These are phyloP conservation scores for Thymelicus sylvestris DNA, from an alignment of 2,888 invertebrate species.

Conservation along the genomic window DNA sequence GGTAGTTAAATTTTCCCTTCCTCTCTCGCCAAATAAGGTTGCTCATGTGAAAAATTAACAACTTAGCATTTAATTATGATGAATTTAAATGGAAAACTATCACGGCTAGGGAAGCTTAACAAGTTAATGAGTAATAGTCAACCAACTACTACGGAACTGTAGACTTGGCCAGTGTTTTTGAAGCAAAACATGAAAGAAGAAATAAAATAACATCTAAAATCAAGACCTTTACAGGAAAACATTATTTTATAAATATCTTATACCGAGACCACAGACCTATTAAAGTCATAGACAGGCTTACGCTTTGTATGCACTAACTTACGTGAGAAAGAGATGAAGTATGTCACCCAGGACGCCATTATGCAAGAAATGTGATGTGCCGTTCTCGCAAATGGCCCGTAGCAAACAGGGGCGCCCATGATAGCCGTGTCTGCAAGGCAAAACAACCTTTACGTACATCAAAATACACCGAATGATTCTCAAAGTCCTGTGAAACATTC, in stretches of 20 bases:
- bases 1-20: too few species aligned
- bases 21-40: too few species aligned
- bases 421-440: constrained; percentile 81
- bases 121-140: too few species aligned
- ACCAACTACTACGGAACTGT: too few species aligned
- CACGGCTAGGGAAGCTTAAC: too few species aligned
- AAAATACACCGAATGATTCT: background rate
- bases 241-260: background rate
- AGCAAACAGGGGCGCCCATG: constrained; percentile 86
- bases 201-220: too few species aligned
- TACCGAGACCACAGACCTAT: background rate
- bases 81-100: too few species aligned
- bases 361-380: constrained; percentile 79
- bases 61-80: too few species aligned
- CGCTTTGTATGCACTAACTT: constrained; percentile 59
- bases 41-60: too few species aligned
- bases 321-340: constrained; percentile 88
- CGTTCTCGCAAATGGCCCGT: constrained; percentile 87
- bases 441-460: constrained; percentile 2
- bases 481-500: constrained; percentile 10
- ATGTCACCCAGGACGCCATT: constrained; percentile 89
- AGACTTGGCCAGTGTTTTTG: too few species aligned
- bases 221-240: too few species aligned
- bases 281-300: constrained; percentile 16
- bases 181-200: too few species aligned